phyloP scores from a whole-genome alignment of 2,888 invertebrate genomes.

The Dicyrtoma fusca region DNA sequence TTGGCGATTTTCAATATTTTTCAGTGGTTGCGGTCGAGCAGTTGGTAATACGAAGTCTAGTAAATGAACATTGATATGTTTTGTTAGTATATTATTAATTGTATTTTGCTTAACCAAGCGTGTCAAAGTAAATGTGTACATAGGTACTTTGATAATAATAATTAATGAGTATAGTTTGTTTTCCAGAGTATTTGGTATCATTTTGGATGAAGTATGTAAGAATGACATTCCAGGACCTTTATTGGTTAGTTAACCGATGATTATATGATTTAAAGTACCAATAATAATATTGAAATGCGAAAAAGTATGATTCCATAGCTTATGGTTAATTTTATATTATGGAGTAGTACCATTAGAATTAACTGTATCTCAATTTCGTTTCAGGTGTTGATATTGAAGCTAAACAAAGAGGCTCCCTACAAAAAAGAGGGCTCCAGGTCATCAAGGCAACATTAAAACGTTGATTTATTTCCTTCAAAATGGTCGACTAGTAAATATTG shows the following conservation, averaged over 20 bases:
- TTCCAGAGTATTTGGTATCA: conserved; percentile 83
- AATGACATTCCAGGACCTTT: conserved; percentile 92
- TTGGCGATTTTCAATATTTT: too few species aligned
- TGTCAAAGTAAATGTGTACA: background rate
- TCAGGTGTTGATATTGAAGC: conserved; percentile 84
- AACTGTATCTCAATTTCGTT: background rate
- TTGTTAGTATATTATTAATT: background rate
- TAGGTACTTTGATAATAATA: background rate
- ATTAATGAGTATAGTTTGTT: background rate
- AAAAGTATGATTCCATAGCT: too few species aligned
- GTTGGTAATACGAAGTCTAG: too few species aligned
- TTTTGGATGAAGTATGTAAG: conserved; percentile 90
- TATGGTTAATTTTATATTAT: background rate
- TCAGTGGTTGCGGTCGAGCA: too few species aligned
- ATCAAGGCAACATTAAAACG: conserved; percentile 92
- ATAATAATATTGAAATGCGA: background rate
- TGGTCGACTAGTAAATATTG: conserved; percentile 86
- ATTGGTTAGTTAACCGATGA: conserved; percentile 68
- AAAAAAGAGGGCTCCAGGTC: conserved; percentile 94
- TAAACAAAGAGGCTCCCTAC: conserved; percentile 92
- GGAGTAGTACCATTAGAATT: too few species aligned
- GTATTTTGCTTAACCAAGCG: background rate
- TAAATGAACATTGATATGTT: too few species aligned
- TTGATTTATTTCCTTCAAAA: conserved; percentile 87
- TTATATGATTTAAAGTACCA: background rate